Evolutionary conservation across 1,140 invertebrate genomes (phyloP), one percentile per base, ranked within the genome.

Genomic region (Drosophila varians): DNA sequence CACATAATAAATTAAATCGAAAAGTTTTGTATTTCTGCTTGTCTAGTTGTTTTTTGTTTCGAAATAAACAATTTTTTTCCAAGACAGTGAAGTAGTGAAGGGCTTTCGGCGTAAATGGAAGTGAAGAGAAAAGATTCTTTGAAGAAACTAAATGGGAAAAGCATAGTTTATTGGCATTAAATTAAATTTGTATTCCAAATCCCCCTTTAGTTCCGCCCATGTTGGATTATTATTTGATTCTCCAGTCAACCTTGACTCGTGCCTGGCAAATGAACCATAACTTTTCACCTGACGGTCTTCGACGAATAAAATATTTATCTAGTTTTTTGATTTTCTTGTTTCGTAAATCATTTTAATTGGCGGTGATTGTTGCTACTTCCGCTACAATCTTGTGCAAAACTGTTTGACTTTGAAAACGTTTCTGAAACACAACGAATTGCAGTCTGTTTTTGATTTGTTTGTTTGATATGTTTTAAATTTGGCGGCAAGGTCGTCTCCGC

Each of bases 391-490:
- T 65, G 46, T 36, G 60, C 62, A 16, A 72, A 75, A 56, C 47
- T 48, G 47, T 76, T 56, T 53, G 56, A 70, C 69, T 72, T 72
- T 72, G 69, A 76, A 49, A 62, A 38, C 14, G 21, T 49, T 60
- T 72, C 11, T 19, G 16, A 54, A 64, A 73, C 38, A 71, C 36
- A 54, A 48, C 40, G 56, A 64, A 49, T 65, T 48, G 57, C 57
- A 49, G 70, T 77, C 74, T 83, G 61, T 78, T 84, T 76, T 73
- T 76, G 64, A 84, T 84, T 84, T 64, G 60, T 72, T 72, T 80
- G 72, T 76, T 80, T 80, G 77, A 80, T 80, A 72, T 58, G 77
- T 68, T 77, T 82, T 71, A 74, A 69, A 74, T 77, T 82, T 74
- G 70, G 48, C 60, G 28, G 42, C 82, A 80, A 87, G 80, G 80